Conservation (phyloP, 2,888 invertebrate species). For the Cinara cedri region DNA sequence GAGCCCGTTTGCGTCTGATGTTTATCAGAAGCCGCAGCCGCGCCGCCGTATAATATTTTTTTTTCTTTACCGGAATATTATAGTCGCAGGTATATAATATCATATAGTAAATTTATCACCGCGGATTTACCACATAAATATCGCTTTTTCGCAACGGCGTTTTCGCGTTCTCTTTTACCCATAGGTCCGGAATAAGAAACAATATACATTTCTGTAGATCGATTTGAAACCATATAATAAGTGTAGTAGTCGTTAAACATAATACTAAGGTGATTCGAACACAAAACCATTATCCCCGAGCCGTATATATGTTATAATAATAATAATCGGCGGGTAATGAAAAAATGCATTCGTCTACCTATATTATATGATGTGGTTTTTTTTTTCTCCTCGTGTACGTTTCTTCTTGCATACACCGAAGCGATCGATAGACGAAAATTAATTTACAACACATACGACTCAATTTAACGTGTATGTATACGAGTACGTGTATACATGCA, state of each 20-base stretch:
- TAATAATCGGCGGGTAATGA: background rate
- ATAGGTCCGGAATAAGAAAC: too few relatives aligned
- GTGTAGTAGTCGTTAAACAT: too few relatives aligned
- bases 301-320: too few relatives aligned
- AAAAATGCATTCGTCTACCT: too few relatives aligned
- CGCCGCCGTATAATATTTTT: constrained; percentile 5
- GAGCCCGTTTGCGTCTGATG: background rate
- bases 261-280: too few relatives aligned
- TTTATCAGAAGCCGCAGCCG: background rate
- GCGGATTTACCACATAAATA: background rate
- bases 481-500: too few relatives aligned
- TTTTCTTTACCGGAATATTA: background rate
- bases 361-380: background rate
- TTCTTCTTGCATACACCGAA: background rate
- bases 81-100: too few relatives aligned
- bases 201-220: too few relatives aligned
- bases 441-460: constrained; percentile 24
- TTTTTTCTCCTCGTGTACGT: background rate
- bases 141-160: too few relatives aligned
- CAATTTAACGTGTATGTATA: background rate
- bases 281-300: too few relatives aligned
- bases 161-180: too few relatives aligned
- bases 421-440: background rate
- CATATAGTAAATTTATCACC: background rate
- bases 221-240: too few relatives aligned